phyloP scores from a whole-genome alignment of 1,140 invertebrate genomes.

The Drosophila pectinifera region DNA sequence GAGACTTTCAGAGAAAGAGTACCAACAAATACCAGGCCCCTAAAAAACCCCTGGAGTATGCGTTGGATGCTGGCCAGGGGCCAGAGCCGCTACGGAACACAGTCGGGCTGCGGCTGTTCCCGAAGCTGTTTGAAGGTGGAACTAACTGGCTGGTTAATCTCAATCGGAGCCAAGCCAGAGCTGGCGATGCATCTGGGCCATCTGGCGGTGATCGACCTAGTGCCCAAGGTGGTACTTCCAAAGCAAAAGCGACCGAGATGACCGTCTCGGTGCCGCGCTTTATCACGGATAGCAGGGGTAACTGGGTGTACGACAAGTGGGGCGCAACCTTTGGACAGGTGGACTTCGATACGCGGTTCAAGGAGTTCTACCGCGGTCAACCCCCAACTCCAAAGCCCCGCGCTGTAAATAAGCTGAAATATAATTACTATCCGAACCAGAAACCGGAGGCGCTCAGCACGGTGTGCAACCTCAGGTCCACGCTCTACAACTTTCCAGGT shows the following conservation, averaged over 20 bases:
- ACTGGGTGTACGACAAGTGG: background rate
- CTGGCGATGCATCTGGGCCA: too few relatives aligned
- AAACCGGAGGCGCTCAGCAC: background rate
- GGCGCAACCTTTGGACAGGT: background rate
- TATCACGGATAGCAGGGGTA: background rate
- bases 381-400: too few relatives aligned
- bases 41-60: too few relatives aligned
- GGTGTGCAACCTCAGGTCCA: background rate
- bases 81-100: rapidly evolving
- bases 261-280: background rate
- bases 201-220: too few relatives aligned
- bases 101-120: background rate
- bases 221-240: too few relatives aligned
- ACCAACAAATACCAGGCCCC: too few relatives aligned
- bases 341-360: background rate
- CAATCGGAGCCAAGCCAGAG: background rate
- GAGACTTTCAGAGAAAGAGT: too few relatives aligned
- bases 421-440: too few relatives aligned
- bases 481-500: background rate
- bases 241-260: too few relatives aligned
- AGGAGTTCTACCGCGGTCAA: background rate
- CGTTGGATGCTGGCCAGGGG: background rate
- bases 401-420: too few relatives aligned
- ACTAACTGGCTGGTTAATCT: background rate
- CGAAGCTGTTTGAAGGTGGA: background rate